Base-by-base conservation (phyloP, 2,888 invertebrate genomes). In the Keiferia lycopersicella region DNA sequence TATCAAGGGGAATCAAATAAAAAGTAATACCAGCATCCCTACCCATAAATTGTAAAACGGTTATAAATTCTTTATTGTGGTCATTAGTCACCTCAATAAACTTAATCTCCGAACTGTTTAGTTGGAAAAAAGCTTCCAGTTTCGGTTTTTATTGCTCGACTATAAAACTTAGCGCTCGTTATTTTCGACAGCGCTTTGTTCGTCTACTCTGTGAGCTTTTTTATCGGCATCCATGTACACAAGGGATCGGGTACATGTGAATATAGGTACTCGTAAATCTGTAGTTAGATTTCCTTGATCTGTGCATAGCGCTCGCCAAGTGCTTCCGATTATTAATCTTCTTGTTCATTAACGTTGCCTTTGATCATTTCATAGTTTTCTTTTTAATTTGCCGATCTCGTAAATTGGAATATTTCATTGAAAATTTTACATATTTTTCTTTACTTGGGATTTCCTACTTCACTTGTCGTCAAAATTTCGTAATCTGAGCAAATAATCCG, bases 71-170 rank as follows among this genome's bases (percentile, higher is more conserved):
- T 81, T 81, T 79, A 82, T 78, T 81, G 81, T 79, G 77, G 80
- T 73, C 71, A 73, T 69, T 71, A 68, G 62, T 68, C 73, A 74
- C 73, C 73, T 75, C 73, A 76, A 82, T 83, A 83, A 84, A 81
- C 79, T 79, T 79, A 80, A 80, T 83, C 79, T 80, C 70, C 30
- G 66, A 74, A 75, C 76, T 77, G 79, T 82, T 81, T 75, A 74
- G 74, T 77, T 79, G 81, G 82, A 83, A 86, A 86, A 82, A 83
- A 83, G 83, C 80, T 77, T 74, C 82, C 78, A 78, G 80, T 79
- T 81, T 80, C 77, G 76, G 73, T 80, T 87, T 86, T 87, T 88
- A 87, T 85, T 79, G 83, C 77, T 68, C 76, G 75, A 79, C 81
- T 56, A 85, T 88, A 83, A 88, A 89, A 56, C 56, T 56, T 56